phyloP scores from a whole-genome alignment of 2,888 invertebrate species.

The Lucinisca nassula region DNA sequence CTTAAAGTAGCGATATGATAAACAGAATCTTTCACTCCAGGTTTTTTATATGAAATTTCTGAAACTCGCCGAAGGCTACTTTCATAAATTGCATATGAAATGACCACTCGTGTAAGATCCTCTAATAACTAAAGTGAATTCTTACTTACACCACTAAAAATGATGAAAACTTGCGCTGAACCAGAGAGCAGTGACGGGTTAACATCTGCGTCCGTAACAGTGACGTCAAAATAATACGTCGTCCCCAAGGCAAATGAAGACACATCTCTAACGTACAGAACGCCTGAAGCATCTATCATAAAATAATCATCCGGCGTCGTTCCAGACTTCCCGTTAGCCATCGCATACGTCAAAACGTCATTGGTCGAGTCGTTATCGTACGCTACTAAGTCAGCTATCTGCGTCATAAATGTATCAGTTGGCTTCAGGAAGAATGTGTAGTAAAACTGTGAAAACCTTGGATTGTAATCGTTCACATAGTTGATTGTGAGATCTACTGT shows the following conservation, averaged over 20 bases:
- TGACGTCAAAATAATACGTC: constrained; percentile 36
- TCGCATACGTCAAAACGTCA: constrained; percentile 37
- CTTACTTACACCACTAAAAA: constrained; percentile 55
- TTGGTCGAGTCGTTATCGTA: constrained; percentile 46
- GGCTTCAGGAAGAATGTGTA: constrained; percentile 48
- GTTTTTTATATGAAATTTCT: too few species aligned
- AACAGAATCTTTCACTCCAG: too few species aligned
- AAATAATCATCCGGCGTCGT: constrained; percentile 5
- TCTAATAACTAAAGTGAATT: too few species aligned
- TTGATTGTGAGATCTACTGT: constrained; percentile 36
- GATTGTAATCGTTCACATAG: constrained; percentile 53
- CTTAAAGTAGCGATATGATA: too few species aligned
- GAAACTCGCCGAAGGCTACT: too few species aligned
- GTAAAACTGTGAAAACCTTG: constrained; percentile 45
- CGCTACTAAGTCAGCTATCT: constrained; percentile 42
- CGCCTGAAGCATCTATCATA: constrained; percentile 45
- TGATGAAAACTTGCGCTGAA: constrained; percentile 47
- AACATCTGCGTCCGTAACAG: constrained; percentile 32
- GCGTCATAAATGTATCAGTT: constrained; percentile 37
- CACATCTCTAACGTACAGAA: constrained; percentile 48
- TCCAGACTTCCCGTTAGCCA: constrained; percentile 4
- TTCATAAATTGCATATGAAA: too few species aligned
- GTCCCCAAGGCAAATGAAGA: constrained; percentile 18
- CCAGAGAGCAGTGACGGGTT: constrained; percentile 6
- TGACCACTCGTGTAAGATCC: too few species aligned